Percentiles rank a stretch among this genome's conserved stretches.
Conservation (phyloP, 2,888 invertebrate species). For the Pasiphila rectangulata region DNA sequence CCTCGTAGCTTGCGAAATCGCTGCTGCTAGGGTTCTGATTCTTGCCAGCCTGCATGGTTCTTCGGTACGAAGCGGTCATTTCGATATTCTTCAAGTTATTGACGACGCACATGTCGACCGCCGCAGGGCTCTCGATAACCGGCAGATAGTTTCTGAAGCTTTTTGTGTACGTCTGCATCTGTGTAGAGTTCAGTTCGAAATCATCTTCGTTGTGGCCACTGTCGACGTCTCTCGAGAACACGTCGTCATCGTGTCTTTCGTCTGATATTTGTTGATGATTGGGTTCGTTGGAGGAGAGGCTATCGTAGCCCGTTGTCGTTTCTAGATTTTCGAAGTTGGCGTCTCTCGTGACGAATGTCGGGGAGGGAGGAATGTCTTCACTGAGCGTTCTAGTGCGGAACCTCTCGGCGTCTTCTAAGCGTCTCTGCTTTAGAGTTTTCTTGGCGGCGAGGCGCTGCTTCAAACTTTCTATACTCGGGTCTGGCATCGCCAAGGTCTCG, state of each 20-base stretch:
- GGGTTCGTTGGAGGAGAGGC: conserved; percentile 68
- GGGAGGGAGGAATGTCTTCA: conserved; percentile 75
- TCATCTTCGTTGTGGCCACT: conserved; percentile 88
- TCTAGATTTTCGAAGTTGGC: conserved; percentile 73
- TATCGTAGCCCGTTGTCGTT: conserved; percentile 74
- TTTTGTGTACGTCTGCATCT: conserved; percentile 82
- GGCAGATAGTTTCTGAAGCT: conserved; percentile 75
- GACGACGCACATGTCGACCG: conserved; percentile 69
- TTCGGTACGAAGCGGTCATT: conserved; percentile 63
- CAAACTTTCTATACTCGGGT: conserved; percentile 65
- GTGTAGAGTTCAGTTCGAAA: conserved; percentile 82
- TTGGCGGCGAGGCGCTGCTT: conserved; percentile 67
- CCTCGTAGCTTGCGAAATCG: conserved; percentile 77
- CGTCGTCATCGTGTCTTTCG: conserved; percentile 55
- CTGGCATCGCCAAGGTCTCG: conserved; percentile 43
- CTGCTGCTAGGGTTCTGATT: conserved; percentile 59
- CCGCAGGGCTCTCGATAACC: conserved; percentile 69
- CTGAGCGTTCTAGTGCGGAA: conserved; percentile 87
- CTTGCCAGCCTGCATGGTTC: conserved; percentile 43
- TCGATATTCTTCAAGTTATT: conserved; percentile 75
- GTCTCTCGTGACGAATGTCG: conserved; percentile 70
- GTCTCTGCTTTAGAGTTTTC: conserved; percentile 79
- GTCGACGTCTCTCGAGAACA: conserved; percentile 64
- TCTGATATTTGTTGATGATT: conserved; percentile 62
- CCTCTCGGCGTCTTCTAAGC: conserved; percentile 85